A percentile compares a stretch with the other conserved stretches of the same genome.
Evolutionary conservation across 2,888 invertebrate species (phyloP).

Genomic region (Lasioglossum villosulum): DNA sequence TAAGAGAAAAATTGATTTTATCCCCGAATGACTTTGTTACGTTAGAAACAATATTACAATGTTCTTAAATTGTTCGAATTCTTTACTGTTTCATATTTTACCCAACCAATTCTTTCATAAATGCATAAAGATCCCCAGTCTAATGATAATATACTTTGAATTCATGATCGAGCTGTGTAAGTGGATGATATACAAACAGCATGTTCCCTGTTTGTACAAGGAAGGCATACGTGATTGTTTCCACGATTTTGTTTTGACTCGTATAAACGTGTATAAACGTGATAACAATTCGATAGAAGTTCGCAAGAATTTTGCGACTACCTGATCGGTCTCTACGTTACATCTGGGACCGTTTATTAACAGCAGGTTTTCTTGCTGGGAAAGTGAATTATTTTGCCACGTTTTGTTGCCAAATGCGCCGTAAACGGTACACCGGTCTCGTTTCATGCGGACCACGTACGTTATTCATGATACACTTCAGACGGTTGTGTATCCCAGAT

Average conservation of each 20-base stretch:
- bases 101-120: too few relatives aligned
- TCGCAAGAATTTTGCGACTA: background rate
- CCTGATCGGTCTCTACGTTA: background rate
- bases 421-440: constrained; percentile 51
- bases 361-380: background rate
- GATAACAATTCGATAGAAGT: background rate
- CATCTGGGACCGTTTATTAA: background rate
- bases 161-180: background rate
- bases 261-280: too few relatives aligned
- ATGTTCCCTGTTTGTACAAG: background rate
- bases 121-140: too few relatives aligned
- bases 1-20: too few relatives aligned
- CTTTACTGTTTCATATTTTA: too few relatives aligned
- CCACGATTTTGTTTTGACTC: background rate
- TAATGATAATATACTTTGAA: background rate
- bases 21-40: too few relatives aligned
- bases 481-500: constrained; percentile 31
- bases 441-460: constrained; percentile 55
- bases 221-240: background rate
- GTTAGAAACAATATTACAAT: too few relatives aligned
- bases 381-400: constrained; percentile 49
- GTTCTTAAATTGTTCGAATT: too few relatives aligned
- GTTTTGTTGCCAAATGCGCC: constrained; percentile 45
- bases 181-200: background rate
- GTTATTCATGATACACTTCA: constrained; percentile 52